Conservation (phyloP, 2,888 invertebrate species). For the Ormyrus thymus region DNA sequence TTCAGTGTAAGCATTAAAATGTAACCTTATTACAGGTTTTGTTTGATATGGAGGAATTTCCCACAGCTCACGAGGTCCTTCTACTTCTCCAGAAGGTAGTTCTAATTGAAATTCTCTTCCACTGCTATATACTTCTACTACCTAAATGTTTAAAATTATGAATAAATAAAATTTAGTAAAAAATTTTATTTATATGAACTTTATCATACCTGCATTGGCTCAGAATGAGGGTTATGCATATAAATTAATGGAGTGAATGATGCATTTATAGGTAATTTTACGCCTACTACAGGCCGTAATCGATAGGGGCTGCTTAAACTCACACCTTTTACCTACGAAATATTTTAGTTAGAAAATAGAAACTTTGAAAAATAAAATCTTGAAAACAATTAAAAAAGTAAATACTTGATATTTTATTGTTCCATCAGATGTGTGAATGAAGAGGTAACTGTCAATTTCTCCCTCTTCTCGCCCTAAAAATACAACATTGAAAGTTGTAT, state of each 20-base stretch:
- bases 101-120: constrained; percentile 93
- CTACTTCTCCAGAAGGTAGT: constrained; percentile 85
- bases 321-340: constrained; percentile 84
- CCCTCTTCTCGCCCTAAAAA: constrained; percentile 96
- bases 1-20: constrained; percentile 85
- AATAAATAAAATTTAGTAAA: constrained; percentile 19
- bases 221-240: constrained; percentile 95
- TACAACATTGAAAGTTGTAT: constrained; percentile 96
- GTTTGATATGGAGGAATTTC: constrained; percentile 92
- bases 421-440: constrained; percentile 96
- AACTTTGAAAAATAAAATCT: constrained; percentile 20
- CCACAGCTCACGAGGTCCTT: constrained; percentile 91
- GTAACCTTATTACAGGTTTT: constrained; percentile 91
- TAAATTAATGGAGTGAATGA: constrained; percentile 91
- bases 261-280: constrained; percentile 93
- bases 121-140: constrained; percentile 89
- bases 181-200: constrained; percentile 36
- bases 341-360: constrained; percentile 24
- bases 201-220: constrained; percentile 85
- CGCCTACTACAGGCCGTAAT: constrained; percentile 91
- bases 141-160: constrained; percentile 72
- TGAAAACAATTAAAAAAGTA: background rate
- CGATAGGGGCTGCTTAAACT: constrained; percentile 94
- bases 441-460: constrained; percentile 88
- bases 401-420: constrained; percentile 88